Conservation (phyloP, 2,797 vertebrate genomes). For the Acanthurus lineatus region DNA sequence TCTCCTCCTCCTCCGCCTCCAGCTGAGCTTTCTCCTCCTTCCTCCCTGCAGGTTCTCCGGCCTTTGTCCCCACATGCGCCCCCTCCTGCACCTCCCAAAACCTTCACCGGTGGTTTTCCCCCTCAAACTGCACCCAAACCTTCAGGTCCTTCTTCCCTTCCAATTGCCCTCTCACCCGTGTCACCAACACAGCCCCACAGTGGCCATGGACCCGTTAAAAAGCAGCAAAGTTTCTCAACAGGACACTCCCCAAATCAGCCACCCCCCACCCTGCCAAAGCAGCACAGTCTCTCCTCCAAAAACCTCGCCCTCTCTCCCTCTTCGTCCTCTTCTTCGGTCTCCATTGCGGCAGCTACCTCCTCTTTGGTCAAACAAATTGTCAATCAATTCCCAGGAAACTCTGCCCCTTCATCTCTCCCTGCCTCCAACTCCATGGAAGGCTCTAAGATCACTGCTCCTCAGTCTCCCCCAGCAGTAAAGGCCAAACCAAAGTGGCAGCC, state of each 20-base stretch:
- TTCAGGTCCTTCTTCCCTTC: conserved; percentile 71
- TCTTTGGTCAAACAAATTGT: conserved; percentile 93
- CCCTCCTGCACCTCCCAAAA: conserved; percentile 89
- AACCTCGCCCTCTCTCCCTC: conserved; percentile 84
- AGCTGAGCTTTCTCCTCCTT: conserved; percentile 77
- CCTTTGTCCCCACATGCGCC: conserved; percentile 71
- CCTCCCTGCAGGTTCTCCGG: conserved; percentile 79
- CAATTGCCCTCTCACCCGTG: conserved; percentile 65
- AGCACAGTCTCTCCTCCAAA: conserved; percentile 91
- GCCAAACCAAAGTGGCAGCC: conserved; percentile 96
- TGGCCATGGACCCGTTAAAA: conserved; percentile 82
- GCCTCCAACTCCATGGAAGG: conserved; percentile 76
- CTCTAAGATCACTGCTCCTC: conserved; percentile 81
- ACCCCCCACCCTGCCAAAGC: conserved; percentile 92
- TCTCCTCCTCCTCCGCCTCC: conserved; percentile 68
- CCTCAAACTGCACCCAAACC: conserved; percentile 85
- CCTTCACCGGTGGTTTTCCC: conserved; percentile 84
- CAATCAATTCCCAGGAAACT: conserved; percentile 91
- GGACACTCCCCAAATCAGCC: conserved; percentile 86
- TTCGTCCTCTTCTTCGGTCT: conserved; percentile 81
- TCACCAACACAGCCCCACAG: conserved; percentile 68
- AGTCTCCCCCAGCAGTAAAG: conserved; percentile 95
- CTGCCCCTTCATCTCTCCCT: conserved; percentile 75
- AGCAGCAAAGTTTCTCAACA: conserved; percentile 89
- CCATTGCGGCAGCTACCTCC: conserved; percentile 83